Conservation (phyloP, 2,113 vertebrate genomes). For the Plotosus lineatus region DNA sequence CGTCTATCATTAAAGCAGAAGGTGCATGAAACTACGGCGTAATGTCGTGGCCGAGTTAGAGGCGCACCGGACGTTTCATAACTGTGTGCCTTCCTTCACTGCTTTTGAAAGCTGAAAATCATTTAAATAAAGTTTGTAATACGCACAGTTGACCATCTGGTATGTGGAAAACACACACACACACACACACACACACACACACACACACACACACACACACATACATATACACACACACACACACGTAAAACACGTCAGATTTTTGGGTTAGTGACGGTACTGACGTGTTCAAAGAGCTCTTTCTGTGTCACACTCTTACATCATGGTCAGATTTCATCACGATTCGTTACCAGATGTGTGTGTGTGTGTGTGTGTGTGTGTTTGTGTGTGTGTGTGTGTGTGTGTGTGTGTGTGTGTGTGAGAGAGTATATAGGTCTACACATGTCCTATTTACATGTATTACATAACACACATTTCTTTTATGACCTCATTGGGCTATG, state of each 20-base stretch:
- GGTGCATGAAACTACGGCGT: background rate
- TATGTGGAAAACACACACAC: background rate
- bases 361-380: background rate
- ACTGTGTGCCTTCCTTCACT: background rate
- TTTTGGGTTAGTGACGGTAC: background rate
- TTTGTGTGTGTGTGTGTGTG: background rate
- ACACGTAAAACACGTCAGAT: background rate
- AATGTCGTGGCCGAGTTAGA: background rate
- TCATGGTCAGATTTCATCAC: background rate
- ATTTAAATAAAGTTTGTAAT: constrained; percentile 20
- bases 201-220: constrained; percentile 2
- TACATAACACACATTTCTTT: background rate
- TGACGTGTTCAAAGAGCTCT: constrained; percentile 10
- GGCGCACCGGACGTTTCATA: background rate
- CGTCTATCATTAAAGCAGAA: background rate
- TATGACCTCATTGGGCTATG: background rate
- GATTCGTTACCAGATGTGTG: background rate
- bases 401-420: background rate
- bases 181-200: constrained; percentile 11
- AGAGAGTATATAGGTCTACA: background rate
- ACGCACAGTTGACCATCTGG: constrained; percentile 3
- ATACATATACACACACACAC: constrained; percentile 4
- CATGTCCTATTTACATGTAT: background rate
- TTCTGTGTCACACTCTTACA: background rate
- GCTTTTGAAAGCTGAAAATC: background rate